Percentiles rank a stretch among this genome's conserved stretches.
phyloP scores from a whole-genome alignment of 2,888 invertebrate species.

The Bellardia pandia region DNA sequence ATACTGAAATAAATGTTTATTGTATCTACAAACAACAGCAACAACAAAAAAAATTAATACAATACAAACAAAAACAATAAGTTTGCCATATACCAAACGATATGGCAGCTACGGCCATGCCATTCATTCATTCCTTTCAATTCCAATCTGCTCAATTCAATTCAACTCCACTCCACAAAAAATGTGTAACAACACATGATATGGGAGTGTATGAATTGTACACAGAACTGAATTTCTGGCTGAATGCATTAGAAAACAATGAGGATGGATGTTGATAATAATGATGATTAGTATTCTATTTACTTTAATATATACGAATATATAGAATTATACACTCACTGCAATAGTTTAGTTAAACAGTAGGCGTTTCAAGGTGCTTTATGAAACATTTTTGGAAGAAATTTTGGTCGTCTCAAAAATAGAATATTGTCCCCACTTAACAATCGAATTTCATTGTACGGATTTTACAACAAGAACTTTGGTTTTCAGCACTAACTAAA shows the following conservation, averaged over 20 bases:
- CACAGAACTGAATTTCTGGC: conserved; percentile 74
- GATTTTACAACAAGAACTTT: too few relatives aligned
- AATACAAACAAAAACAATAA: conserved; percentile 50
- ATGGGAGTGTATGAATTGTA: conserved; percentile 71
- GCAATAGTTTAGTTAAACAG: not conserved
- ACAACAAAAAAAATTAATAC: conserved; percentile 22
- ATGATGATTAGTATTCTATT: conserved; percentile 65
- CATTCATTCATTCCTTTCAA: conserved; percentile 18
- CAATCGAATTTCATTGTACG: too few relatives aligned
- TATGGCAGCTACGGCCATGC: conserved; percentile 25
- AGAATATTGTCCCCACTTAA: too few relatives aligned
- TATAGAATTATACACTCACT: conserved; percentile 12
- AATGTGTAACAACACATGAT: conserved; percentile 70
- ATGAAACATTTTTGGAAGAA: not conserved
- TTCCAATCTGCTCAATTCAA: conserved; percentile 29
- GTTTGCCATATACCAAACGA: conserved; percentile 12
- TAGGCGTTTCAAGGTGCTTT: not conserved
- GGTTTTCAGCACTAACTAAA: too few relatives aligned
- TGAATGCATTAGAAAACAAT: conserved; percentile 80
- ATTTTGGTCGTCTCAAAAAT: too few relatives aligned
- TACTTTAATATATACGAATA: conserved; percentile 31
- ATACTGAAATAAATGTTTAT: conserved; percentile 54
- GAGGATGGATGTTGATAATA: conserved; percentile 65
- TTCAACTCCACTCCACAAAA: conserved; percentile 60
- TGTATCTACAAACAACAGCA: conserved; percentile 37